Conservation (phyloP, 2,113 vertebrate genomes). For the Sturnira hondurensis region DNA sequence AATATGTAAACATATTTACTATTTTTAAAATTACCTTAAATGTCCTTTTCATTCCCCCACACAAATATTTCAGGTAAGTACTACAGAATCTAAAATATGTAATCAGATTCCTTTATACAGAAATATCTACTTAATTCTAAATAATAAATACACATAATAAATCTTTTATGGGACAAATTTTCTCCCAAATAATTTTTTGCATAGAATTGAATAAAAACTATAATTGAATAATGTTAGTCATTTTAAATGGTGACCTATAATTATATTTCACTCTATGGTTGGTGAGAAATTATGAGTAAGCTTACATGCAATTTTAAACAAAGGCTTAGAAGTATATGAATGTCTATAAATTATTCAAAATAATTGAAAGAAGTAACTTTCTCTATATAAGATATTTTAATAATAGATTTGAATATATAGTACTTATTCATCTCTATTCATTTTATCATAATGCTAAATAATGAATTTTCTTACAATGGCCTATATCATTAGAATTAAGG, state of each 20-base stretch:
- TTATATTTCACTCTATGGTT: not conserved
- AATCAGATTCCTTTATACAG: not conserved
- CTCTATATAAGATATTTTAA: not conserved
- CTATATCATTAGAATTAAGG: slow-evolving; percentile 5
- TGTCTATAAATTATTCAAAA: not conserved
- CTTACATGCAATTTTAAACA: not conserved
- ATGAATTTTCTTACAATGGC: slow-evolving; percentile 7
- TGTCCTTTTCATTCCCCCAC: not conserved
- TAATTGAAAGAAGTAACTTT: slow-evolving; percentile 1
- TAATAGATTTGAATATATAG: slow-evolving; percentile 7
- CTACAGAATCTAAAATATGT: not conserved
- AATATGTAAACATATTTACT: not conserved
- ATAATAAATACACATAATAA: not conserved
- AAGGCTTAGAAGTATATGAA: not conserved
- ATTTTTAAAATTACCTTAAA: not conserved
- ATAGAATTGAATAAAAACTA: not conserved
- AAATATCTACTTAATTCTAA: not conserved
- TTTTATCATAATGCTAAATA: slow-evolving; percentile 36
- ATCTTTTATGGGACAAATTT: not conserved
- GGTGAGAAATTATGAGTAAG: not conserved
- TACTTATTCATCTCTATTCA: not conserved
- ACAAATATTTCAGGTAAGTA: not conserved
- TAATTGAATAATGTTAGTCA: not conserved
- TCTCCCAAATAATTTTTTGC: not conserved
- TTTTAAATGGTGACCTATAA: slow-evolving; percentile 30